Conservation (phyloP, 2,113 vertebrate species). For the Eupsittula cactorum region DNA sequence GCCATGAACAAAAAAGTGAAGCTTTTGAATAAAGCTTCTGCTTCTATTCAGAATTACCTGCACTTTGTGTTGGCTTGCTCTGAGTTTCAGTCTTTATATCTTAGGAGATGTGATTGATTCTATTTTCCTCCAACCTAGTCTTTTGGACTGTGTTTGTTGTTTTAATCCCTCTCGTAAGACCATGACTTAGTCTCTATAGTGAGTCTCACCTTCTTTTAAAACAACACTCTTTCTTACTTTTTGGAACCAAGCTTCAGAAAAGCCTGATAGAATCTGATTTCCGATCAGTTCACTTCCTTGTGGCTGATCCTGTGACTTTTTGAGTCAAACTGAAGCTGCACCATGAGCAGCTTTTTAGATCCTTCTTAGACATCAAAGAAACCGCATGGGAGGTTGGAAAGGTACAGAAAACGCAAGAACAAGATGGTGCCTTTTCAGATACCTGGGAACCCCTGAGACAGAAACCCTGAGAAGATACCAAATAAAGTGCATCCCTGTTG, state of each 20-base stretch:
- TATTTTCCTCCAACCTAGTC: not conserved
- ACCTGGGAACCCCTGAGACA: not conserved
- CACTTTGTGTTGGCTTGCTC: not conserved
- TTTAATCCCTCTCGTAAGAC: not conserved
- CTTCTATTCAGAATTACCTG: not conserved
- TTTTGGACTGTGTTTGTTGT: not conserved
- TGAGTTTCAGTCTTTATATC: not conserved
- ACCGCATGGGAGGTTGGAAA: not conserved
- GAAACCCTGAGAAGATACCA: not conserved
- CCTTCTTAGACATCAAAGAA: constrained; percentile 10
- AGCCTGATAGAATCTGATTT: constrained; percentile 1
- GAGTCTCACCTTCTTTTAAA: not conserved
- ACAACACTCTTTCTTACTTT: not conserved
- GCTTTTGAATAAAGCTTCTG: not conserved
- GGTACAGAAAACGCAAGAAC: not conserved
- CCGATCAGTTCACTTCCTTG: not conserved
- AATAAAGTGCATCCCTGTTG: not conserved
- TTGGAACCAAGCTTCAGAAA: not conserved
- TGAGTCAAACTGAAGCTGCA: not conserved
- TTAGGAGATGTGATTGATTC: not conserved
- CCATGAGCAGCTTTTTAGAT: not conserved
- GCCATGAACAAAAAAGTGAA: not conserved
- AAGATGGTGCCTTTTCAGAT: not conserved
- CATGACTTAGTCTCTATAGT: not conserved
- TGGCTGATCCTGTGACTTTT: not conserved